Percentiles rank a stretch among this genome's conserved stretches.
Evolutionary conservation across 2,797 vertebrate genomes (phyloP).

Genomic region (Amblyraja radiata): DNA sequence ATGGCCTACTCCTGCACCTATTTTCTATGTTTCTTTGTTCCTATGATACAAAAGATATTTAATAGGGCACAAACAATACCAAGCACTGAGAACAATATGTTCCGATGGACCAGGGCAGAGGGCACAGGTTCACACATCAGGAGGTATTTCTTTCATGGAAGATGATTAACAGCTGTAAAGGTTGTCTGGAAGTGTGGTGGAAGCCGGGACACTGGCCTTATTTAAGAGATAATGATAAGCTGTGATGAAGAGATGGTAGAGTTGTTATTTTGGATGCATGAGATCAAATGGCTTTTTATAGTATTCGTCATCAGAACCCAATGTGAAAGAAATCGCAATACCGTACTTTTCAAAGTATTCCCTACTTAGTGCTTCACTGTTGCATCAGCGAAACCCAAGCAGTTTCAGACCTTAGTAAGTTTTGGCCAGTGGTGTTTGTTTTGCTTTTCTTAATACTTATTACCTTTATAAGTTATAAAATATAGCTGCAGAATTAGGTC

Average conservation of each 20-base stretch:
- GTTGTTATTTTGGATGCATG: not conserved
- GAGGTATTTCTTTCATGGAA: not conserved
- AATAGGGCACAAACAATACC: not conserved
- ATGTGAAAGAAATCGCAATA: not conserved
- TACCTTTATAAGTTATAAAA: no score
- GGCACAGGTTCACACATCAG: not conserved
- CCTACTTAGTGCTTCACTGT: not conserved
- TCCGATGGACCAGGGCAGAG: not conserved
- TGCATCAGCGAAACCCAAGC: not conserved
- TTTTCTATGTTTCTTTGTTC: no score
- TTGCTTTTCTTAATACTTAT: not conserved
- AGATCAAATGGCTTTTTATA: not conserved
- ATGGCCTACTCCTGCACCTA: no score
- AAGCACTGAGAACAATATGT: not conserved
- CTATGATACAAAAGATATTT: not conserved
- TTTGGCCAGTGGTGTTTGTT: not conserved
- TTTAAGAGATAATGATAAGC: not conserved
- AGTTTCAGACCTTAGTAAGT: not conserved
- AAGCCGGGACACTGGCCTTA: not conserved
- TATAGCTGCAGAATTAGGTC: no score
- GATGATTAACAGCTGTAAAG: slow-evolving; percentile 16
- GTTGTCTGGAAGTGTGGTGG: not conserved
- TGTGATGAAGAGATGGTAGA: not conserved
- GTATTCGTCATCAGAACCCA: not conserved
- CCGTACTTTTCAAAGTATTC: not conserved